Evolutionary conservation across 2,113 vertebrate genomes (phyloP), one percentile per base, ranked within the genome.

Genomic region (Agapornis roseicollis): DNA sequence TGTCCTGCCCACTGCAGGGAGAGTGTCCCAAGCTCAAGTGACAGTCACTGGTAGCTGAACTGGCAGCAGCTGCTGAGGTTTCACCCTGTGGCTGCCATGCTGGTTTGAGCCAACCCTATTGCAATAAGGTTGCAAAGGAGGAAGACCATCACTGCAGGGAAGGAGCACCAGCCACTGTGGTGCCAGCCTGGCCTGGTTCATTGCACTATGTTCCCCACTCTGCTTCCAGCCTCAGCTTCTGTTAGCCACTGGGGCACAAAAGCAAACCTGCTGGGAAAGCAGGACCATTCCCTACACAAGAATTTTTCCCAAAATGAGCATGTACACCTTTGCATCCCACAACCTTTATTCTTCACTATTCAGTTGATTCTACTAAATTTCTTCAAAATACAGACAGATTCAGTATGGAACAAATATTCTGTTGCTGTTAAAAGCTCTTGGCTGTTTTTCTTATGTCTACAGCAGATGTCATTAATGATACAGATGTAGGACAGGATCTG

Each of bases 61-160:
- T 2, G 3, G 20, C 4, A 0, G 0, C 11, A 3, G 0, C 24
- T 58, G 29, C n/a, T 15, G 4, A 52, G 14, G 24, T 52, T 79
- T 61, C 46, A 58, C 17, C 12, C 23, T 52, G 39, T 52, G 50
- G 17, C 50, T 74, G 37, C 56, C 5, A 1, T 12, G 16, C 47
- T 86, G 20, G 7, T 20, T 52, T 24, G 11, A 68, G 24, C 8
- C 20, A 18, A 28, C 7, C 5, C 0, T 20, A 6, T 3, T 3
- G 1, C 8, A 65, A 11, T 27, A 28, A 71, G 7, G 25, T 15
- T 52, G 14, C 49, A 66, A 61, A 70, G 23, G 47, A 64, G 35
- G 61, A 66, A 41, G 16, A n/a, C 10, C 4, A 7, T 16, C 7
- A n/a, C 46, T 0, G 0, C 19, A 42, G 29, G 80, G 17, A 7